Base-by-base conservation (phyloP, 2,888 invertebrate genomes). In the Serripes groenlandicus region DNA sequence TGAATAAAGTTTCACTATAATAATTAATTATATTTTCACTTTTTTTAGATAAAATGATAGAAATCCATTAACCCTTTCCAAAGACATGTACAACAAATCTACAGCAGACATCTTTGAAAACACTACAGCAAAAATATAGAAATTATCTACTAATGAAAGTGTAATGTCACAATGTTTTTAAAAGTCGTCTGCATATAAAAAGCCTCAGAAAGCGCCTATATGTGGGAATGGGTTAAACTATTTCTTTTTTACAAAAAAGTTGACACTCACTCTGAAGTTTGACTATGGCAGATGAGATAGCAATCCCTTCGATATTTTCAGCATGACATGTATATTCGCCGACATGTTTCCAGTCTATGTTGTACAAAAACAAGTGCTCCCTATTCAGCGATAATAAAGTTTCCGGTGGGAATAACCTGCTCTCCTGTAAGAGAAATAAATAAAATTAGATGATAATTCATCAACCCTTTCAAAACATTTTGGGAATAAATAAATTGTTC, bases 271-370 rank as follows among this genome's bases (percentile, higher is more conserved):
- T 90, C 82, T 88, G 83, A 0, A 92, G 75, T 34, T 79, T 80
- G 5, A 93, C 73, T 0, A 69, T 74, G 1, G 87, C 90, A 4
- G 88, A 72, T 7, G 81, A 73, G 15, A 60, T 84, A 21, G 76
- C 85, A 1, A 73, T 70, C 1, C 91, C 92, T 11, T 88, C 89
- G 3, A 70, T 62, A 76, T 90, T 93, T 9, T 77, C 69, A 11
- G 92, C 92, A 15, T 89, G 75, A 89, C 93, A 93, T 0, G 88
- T 88, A 79, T 92, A 93, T 21, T 78, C 54, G 3, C 93, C 93
- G 0, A 91, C 89, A 75, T 90, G 88, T 23, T 82, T 69, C 91
- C 92, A 92, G 54, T 80, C 72, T 15, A 90, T 81, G 0, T 78
- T 62, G 0, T 80, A 34, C 32, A 92, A 76, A n/a, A 80, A 70